Base-by-base conservation (phyloP, 2,888 invertebrate species). In the Drosophila infuscata region DNA sequence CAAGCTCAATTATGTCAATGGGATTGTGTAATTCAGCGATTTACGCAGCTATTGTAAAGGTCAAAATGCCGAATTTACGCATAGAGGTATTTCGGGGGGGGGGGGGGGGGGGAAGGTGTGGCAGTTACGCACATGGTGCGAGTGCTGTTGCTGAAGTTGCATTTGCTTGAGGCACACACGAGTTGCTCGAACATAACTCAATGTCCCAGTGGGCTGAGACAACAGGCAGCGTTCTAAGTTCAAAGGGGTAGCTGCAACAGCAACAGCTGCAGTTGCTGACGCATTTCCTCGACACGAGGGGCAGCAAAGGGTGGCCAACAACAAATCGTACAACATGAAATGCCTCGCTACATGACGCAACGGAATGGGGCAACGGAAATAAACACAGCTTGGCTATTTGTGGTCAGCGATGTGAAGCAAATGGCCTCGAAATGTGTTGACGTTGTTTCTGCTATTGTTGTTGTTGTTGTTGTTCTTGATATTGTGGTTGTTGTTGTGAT, bases 331-430 rank as follows among this genome's bases (percentile, higher is more conserved):
- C 70, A 62, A 56, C 61, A 60, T 43, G 63, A 56, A 25, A 54
- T 52, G 65, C 9, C n/a, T 36, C 20, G 49, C 33, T 11, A 38
- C 30, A 36, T 30, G 53, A 29, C 25, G 65, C 46, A 35, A 64
- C 66, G 61, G 69, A 61, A 57, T 72, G 74, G 69, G 70, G 71
- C 59, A 46, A 70, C 70, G 83, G 70, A 77, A 76, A 83, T 75
- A 81, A 73, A 79, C 84, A 81, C 79, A 86, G 87, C 81, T 83
- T 76, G 83, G 82, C 86, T 85, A 88, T 85, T 85, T 85, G 85
- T 88, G 85, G 89, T 74, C 85, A 85, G 87, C 85, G 87, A 86
- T 81, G 85, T 79, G 82, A 77, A 83, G 83, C 87, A 88, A 85
- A 85, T 85, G 85, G 82, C 83, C 83, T 81, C 83, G 81, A 85